Conservation (phyloP, 2,113 vertebrate genomes). For the Myanophis thanlyinensis region DNA sequence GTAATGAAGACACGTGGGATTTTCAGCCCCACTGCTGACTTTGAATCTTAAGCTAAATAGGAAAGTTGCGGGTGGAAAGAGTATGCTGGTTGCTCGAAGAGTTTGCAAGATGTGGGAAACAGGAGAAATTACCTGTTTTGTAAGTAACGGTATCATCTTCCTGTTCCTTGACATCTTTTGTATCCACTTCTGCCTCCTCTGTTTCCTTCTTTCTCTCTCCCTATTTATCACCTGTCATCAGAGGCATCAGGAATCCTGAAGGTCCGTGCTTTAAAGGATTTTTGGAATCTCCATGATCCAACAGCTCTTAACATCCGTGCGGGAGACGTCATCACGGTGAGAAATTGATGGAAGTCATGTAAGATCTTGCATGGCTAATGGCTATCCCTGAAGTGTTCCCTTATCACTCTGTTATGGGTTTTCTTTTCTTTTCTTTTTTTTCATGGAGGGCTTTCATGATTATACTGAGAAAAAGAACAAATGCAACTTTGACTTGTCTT, state of each 20-base stretch:
- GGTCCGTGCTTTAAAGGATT: conserved; percentile 94
- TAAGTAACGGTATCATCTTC: background rate
- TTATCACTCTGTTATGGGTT: background rate
- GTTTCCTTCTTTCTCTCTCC: conserved; percentile 9
- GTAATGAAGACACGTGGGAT: background rate
- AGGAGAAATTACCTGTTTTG: background rate
- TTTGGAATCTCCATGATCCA: conserved; percentile 95
- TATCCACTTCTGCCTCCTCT: background rate
- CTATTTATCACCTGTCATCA: conserved; percentile 60
- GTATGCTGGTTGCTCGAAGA: background rate
- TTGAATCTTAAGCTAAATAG: background rate
- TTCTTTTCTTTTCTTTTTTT: background rate
- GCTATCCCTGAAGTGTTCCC: too few relatives aligned
- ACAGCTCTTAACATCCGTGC: conserved; percentile 93
- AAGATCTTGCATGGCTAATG: too few relatives aligned
- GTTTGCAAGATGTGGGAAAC: background rate
- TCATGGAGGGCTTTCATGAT: background rate
- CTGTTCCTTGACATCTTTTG: background rate
- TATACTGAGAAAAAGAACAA: background rate
- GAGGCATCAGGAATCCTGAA: conserved; percentile 92
- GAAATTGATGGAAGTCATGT: background rate
- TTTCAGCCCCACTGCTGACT: background rate
- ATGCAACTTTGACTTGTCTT: background rate
- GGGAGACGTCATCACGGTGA: conserved; percentile 92
- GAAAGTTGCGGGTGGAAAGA: background rate